Conservation (phyloP, 92 coral and sea anemone species). For the Phenganax marumi region DNA sequence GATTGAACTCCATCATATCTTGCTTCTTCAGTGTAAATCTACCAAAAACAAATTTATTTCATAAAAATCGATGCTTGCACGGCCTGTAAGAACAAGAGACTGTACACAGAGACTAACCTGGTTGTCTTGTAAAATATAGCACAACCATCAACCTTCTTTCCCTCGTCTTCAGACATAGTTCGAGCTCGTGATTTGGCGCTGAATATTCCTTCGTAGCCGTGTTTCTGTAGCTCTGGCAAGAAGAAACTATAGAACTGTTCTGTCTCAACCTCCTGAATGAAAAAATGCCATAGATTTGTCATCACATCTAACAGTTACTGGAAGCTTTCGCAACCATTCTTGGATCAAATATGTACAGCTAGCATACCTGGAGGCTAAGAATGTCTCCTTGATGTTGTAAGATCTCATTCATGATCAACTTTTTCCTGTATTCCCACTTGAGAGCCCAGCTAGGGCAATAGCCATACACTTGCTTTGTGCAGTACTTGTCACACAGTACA, state of each 20-base stretch:
- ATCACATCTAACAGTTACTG: neutral
- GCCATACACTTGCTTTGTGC: constrained; percentile 87
- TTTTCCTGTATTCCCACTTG: constrained; percentile 93
- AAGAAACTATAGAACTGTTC: constrained; percentile 87
- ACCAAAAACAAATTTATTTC: neutral
- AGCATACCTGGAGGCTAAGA: constrained; percentile 85
- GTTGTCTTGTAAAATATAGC: constrained; percentile 93
- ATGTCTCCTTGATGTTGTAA: constrained; percentile 94
- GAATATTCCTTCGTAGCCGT: constrained; percentile 95
- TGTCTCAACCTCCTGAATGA: constrained; percentile 85
- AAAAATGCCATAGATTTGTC: neutral
- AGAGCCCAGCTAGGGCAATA: constrained; percentile 99
- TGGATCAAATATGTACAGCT: neutral
- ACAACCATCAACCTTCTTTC: constrained; percentile 98
- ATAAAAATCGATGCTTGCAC: neutral
- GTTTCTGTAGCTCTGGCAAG: constrained; percentile 81
- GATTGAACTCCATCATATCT: constrained; percentile 93
- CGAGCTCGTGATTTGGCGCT: constrained; percentile 97
- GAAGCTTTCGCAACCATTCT: too few relatives aligned
- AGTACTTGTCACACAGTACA: constrained; percentile 94
- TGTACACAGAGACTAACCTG: constrained; percentile 57
- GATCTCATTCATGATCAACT: constrained; percentile 85
- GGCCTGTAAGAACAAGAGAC: neutral
- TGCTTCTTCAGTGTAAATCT: constrained; percentile 89
- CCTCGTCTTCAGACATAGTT: constrained; percentile 96